These are phyloP conservation scores for Streptopelia turtur DNA, from an alignment of 2,797 vertebrate genomes.

Conservation along the genomic window DNA sequence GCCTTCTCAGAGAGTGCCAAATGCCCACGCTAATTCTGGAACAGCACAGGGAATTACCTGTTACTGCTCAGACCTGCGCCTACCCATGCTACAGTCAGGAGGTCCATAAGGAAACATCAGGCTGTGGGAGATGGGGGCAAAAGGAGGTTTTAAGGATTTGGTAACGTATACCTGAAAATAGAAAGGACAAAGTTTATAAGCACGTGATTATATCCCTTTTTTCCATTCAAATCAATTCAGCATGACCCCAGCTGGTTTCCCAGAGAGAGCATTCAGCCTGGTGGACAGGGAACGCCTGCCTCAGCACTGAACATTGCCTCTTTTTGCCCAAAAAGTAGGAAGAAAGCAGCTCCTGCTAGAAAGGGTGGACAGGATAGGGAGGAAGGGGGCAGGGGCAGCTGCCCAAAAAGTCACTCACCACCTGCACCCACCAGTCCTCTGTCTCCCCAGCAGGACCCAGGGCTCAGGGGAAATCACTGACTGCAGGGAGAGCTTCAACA, in stretches of 20 bases:
- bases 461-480: background rate
- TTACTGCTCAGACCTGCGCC: background rate
- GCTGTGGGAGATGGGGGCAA: background rate
- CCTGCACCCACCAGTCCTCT: background rate
- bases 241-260: background rate
- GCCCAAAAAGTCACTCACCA: background rate
- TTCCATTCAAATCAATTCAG: background rate
- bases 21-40: accelerated
- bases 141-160: background rate
- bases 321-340: background rate
- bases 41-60: background rate
- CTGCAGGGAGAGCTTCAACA: background rate
- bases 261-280: background rate
- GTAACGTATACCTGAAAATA: background rate
- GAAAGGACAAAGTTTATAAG: background rate
- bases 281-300: accelerated
- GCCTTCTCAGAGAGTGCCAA: background rate
- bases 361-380: background rate
- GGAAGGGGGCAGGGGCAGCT: background rate
- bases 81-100: background rate
- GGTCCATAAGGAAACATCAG: background rate
- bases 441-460: accelerated
- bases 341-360: background rate
- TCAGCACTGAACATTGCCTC: background rate
- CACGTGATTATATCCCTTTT: background rate